A percentile compares a stretch with the other conserved stretches of the same genome.
Evolutionary conservation across 2,797 vertebrate species (phyloP).

Genomic region (Sebastes taczanowskii): DNA sequence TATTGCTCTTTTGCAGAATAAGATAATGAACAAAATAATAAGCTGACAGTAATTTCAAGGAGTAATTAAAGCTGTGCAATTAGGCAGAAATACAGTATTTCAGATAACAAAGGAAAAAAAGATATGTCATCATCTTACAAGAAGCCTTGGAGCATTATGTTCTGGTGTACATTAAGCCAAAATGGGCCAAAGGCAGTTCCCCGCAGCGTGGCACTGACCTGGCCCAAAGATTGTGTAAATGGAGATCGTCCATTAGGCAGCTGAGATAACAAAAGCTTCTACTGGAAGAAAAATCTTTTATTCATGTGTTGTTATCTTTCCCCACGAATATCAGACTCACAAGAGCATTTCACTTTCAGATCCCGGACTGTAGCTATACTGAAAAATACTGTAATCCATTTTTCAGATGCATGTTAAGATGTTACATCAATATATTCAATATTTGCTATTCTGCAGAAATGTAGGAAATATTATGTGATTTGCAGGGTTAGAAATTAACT

Average conservation of each 20-base stretch:
- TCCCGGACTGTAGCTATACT: background rate
- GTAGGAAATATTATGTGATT: background rate
- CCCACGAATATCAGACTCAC: background rate
- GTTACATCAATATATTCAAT: too few relatives aligned
- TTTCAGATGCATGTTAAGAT: background rate
- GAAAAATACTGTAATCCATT: background rate
- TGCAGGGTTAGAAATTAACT: too few relatives aligned
- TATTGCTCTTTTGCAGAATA: background rate
- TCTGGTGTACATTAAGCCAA: constrained; percentile 7
- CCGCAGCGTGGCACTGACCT: constrained; percentile 19
- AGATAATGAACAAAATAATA: background rate
- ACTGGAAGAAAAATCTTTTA: background rate
- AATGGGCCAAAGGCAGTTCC: constrained; percentile 28
- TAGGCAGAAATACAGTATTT: background rate
- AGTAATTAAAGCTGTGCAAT: background rate
- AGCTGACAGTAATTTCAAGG: background rate
- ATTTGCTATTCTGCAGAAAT: background rate
- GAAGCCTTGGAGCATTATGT: constrained; percentile 2
- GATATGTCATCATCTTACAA: background rate
- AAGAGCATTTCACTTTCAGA: background rate
- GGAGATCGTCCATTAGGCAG: constrained; percentile 36
- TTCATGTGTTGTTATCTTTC: constrained; percentile 1
- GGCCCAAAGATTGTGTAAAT: constrained; percentile 45
- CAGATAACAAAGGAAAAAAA: background rate
- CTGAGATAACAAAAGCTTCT: constrained; percentile 39